Conservation (phyloP, 1,140 invertebrate genomes). For the Drosophila ficusphila region DNA sequence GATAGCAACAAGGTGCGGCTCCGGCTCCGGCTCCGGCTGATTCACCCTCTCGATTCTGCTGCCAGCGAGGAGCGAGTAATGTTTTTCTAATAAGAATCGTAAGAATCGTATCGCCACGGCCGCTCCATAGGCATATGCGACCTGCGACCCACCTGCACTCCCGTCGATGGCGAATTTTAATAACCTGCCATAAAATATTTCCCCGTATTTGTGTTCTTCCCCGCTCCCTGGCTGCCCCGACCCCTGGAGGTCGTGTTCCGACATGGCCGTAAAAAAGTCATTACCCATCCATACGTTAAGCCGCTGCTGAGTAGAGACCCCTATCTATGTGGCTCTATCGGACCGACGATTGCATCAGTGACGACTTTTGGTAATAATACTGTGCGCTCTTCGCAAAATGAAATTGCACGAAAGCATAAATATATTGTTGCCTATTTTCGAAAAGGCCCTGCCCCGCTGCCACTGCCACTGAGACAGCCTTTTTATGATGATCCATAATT, state of each 20-base stretch:
- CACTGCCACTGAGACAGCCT: no score
- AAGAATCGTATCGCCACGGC: constrained; percentile 16
- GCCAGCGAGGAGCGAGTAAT: constrained; percentile 51
- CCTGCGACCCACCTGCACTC: constrained; percentile 25
- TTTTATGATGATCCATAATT: constrained; percentile 64
- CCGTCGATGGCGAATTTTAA: constrained; percentile 71
- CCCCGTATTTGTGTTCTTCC: constrained; percentile 38
- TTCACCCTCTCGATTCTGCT: background rate
- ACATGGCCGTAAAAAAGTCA: constrained; percentile 82
- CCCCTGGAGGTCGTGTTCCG: constrained; percentile 17
- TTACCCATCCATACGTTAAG: constrained; percentile 62
- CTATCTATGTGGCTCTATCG: constrained; percentile 19
- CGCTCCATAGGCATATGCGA: constrained; percentile 14
- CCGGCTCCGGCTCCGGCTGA: no score
- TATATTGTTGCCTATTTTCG: constrained; percentile 61
- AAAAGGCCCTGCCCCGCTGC: constrained; percentile 44
- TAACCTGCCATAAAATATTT: constrained; percentile 83
- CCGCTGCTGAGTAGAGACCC: background rate
- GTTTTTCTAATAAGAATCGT: constrained; percentile 83
- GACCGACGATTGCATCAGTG: constrained; percentile 45
- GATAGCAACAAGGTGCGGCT: constrained; percentile 2
- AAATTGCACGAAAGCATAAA: constrained; percentile 72
- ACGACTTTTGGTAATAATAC: constrained; percentile 52
- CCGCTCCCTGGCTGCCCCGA: background rate
- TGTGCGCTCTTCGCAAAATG: constrained; percentile 36